Evolutionary conservation across 2,113 vertebrate genomes (phyloP).

Genomic region (Lophotis ruficrista): DNA sequence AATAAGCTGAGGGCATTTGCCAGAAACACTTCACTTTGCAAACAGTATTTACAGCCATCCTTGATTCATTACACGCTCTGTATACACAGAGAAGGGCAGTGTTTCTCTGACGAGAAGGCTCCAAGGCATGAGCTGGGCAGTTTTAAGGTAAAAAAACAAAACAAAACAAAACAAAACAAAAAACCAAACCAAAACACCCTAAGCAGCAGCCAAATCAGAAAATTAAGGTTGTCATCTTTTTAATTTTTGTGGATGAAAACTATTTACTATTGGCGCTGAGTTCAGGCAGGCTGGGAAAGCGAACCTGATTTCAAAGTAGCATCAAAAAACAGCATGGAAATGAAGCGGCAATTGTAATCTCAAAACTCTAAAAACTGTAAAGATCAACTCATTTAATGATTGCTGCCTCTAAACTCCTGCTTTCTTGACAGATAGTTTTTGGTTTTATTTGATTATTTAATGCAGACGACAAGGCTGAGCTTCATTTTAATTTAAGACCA

Average conservation of each 20-base stretch:
- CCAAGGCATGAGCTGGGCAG: neutral
- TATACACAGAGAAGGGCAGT: neutral
- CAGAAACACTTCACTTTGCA: slow-evolving; percentile 32
- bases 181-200: neutral
- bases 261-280: neutral
- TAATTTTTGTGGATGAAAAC: neutral
- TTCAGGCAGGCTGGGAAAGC: neutral
- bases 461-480: neutral
- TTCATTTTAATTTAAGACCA: neutral
- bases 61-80: neutral
- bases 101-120: neutral
- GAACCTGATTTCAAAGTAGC: neutral
- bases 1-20: slow-evolving; percentile 7
- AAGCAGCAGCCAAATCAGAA: neutral
- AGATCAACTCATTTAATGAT: neutral
- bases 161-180: neutral
- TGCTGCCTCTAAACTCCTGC: neutral
- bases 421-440: fast-evolving
- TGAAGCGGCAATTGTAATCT: neutral
- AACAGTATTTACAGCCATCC: slow-evolving; percentile 13
- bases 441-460: neutral
- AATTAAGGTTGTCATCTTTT: neutral
- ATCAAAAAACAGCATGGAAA: neutral
- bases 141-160: neutral
- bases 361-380: neutral